Conservation (phyloP, 2,888 invertebrate species). For the Cybosia mesomella region DNA sequence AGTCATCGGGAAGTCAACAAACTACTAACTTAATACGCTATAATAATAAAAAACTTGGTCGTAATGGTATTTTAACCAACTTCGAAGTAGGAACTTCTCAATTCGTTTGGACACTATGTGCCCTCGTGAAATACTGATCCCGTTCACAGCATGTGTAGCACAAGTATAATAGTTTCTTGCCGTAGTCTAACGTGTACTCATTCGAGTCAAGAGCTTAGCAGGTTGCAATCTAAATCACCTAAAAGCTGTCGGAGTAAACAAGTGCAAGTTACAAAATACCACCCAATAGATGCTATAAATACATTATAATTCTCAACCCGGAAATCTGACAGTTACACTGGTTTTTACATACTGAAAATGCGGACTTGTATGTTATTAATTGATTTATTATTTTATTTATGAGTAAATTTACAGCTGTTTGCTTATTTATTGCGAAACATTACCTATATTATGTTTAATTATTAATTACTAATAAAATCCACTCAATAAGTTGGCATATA, state of each 20-base stretch:
- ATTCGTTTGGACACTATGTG: no score
- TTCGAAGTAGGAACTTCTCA: no score
- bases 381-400: slow-evolving; percentile 13
- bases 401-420: slow-evolving; percentile 1
- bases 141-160: not conserved
- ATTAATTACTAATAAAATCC: not conserved
- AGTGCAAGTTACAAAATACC: not conserved
- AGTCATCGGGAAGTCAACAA: not conserved
- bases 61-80: not conserved
- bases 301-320: not conserved
- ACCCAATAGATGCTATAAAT: no score
- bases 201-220: not conserved
- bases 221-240: not conserved
- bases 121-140: not conserved
- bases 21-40: not conserved
- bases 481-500: not conserved
- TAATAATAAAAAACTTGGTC: no score
- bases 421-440: not conserved
- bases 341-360: slow-evolving; percentile 2
- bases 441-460: not conserved
- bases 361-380: not conserved
- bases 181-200: not conserved
- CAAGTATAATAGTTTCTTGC: not conserved
- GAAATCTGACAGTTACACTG: not conserved
- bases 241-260: not conserved